Evolutionary conservation across 2,888 invertebrate genomes (phyloP).

Genomic region (Xestoiulus laeticollis): DNA sequence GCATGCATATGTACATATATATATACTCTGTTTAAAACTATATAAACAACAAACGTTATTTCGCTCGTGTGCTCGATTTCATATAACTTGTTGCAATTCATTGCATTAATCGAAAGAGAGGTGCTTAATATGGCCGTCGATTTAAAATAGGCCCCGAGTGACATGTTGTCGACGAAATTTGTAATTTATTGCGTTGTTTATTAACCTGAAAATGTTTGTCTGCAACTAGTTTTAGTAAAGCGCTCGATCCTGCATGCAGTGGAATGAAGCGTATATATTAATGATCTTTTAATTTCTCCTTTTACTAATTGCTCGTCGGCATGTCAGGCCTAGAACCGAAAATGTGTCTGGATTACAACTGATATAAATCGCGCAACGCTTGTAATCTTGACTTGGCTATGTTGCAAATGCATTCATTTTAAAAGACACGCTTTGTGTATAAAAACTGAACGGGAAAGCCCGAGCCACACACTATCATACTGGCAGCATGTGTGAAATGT

Average conservation of each 20-base stretch:
- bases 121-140: background rate
- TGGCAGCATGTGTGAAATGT: too few species aligned
- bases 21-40: background rate
- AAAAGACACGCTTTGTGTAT: too few species aligned
- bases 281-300: background rate
- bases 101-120: background rate
- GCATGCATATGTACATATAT: too few species aligned
- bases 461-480: too few species aligned
- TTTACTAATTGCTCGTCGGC: background rate
- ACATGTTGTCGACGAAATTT: background rate
- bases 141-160: background rate
- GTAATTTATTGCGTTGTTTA: background rate
- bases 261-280: background rate
- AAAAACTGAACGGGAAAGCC: too few species aligned
- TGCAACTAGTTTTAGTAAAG: background rate
- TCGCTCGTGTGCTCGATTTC: background rate
- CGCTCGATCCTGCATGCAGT: background rate
- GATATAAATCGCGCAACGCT: background rate
- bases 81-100: background rate
- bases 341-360: background rate
- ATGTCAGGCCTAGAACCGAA: background rate
- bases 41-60: background rate
- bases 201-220: background rate
- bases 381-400: background rate
- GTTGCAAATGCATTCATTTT: background rate